phyloP scores from a whole-genome alignment of 2,888 invertebrate genomes.

The Oxyscelio sp. region DNA sequence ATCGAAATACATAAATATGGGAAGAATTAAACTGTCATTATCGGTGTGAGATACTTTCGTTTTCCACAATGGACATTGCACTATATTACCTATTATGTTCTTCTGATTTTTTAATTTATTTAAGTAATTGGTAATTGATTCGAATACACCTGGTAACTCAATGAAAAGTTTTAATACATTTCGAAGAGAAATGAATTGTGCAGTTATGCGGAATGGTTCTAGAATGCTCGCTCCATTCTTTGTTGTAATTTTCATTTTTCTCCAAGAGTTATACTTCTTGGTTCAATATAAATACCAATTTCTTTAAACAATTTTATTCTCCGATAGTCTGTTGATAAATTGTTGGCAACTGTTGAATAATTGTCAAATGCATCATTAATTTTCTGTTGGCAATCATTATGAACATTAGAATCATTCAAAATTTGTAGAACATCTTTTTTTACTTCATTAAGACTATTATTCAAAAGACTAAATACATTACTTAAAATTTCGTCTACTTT shows the following conservation, averaged over 20 bases:
- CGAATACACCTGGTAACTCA: constrained; percentile 12
- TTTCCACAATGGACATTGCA: constrained; percentile 51
- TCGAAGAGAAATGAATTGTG: constrained; percentile 37
- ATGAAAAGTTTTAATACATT: constrained; percentile 42
- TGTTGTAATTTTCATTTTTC: constrained; percentile 47
- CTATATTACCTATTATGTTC: constrained; percentile 42
- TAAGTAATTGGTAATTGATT: constrained; percentile 21
- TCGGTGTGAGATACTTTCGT: constrained; percentile 3
- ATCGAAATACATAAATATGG: constrained; percentile 31
- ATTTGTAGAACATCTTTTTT: background rate
- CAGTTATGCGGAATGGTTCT: constrained; percentile 31
- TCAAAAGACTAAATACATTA: background rate
- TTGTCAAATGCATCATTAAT: constrained; percentile 5
- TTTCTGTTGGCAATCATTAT: background rate
- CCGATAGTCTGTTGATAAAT: background rate
- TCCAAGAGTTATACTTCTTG: constrained; percentile 34
- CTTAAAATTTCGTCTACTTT: constrained; percentile 3
- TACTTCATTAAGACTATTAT: background rate
- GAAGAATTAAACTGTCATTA: constrained; percentile 7
- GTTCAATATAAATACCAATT: constrained; percentile 42
- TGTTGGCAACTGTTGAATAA: background rate
- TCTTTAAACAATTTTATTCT: background rate
- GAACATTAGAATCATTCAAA: background rate
- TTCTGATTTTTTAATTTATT: constrained; percentile 21
- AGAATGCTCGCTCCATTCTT: constrained; percentile 16